These are phyloP conservation scores for Centropyge bicolor DNA, from an alignment of 2,797 vertebrate species.

Conservation along the genomic window DNA sequence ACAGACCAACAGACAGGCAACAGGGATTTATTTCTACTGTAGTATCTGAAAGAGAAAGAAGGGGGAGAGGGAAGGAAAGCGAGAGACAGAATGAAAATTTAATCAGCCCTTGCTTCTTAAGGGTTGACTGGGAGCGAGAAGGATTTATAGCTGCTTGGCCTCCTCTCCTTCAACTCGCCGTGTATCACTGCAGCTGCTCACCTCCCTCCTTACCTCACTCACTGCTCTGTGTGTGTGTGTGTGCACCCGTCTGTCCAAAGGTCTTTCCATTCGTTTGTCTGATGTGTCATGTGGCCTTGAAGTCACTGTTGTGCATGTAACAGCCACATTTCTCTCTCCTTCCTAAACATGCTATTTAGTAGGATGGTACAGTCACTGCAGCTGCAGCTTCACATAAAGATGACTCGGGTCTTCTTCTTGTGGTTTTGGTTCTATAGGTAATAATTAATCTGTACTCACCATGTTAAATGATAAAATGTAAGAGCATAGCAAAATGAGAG, in stretches of 20 bases:
- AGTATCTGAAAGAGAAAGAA: slow-evolving; percentile 16
- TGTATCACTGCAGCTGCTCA: slow-evolving; percentile 64
- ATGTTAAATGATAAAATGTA: not conserved
- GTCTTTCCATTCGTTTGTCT: slow-evolving; percentile 22
- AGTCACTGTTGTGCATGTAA: slow-evolving; percentile 22
- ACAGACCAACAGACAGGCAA: slow-evolving; percentile 31
- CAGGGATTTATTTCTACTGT: slow-evolving; percentile 44
- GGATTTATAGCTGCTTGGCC: slow-evolving; percentile 68
- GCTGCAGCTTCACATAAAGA: not conserved
- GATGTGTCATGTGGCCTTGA: slow-evolving; percentile 50
- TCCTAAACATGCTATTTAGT: not conserved
- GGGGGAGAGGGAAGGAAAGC: slow-evolving; percentile 25
- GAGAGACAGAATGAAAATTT: slow-evolving; percentile 63
- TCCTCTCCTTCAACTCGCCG: slow-evolving; percentile 49
- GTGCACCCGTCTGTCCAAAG: slow-evolving; percentile 21
- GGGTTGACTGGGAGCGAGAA: slow-evolving; percentile 43
- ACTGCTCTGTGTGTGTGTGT: not conserved
- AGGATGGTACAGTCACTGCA: not conserved
- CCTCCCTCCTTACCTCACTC: slow-evolving; percentile 34
- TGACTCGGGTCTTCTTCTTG: not conserved
- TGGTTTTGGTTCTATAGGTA: not conserved
- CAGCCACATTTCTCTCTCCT: slow-evolving; percentile 19
- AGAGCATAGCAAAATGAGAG: not conserved
- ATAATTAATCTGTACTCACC: not conserved
- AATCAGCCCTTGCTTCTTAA: slow-evolving; percentile 59